A percentile compares a stretch with the other conserved stretches of the same genome.
Evolutionary conservation across 1,140 invertebrate genomes (phyloP).

Genomic region (Calycopis cecrops): DNA sequence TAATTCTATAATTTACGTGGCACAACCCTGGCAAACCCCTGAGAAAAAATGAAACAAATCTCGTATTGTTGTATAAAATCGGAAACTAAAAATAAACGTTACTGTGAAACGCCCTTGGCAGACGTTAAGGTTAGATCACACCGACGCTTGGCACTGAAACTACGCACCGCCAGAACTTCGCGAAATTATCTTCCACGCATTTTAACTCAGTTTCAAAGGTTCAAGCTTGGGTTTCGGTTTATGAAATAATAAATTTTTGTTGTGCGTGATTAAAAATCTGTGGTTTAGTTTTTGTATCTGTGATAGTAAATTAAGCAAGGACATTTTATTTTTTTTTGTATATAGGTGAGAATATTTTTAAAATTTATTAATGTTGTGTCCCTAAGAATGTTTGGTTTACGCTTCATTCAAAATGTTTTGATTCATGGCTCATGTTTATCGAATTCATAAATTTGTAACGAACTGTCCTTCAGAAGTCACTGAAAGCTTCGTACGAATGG

Average conservation of each 20-base stretch:
- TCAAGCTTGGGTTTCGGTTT: neutral
- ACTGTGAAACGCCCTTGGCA: conserved; percentile 34
- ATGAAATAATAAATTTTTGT: too few species aligned
- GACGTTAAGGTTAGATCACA: conserved; percentile 24
- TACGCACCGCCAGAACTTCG: conserved; percentile 17
- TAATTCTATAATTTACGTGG: too few species aligned
- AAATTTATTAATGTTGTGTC: too few species aligned
- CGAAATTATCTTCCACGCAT: conserved; percentile 5
- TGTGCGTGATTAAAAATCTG: too few species aligned
- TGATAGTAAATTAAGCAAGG: neutral
- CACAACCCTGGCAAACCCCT: neutral
- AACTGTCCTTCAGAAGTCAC: too few species aligned
- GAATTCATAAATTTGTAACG: too few species aligned
- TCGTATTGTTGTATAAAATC: conserved; percentile 19
- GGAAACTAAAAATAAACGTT: conserved; percentile 31
- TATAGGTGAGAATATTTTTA: too few species aligned
- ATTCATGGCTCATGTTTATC: too few species aligned
- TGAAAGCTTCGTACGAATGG: too few species aligned
- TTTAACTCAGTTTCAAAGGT: neutral
- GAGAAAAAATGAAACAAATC: conserved; percentile 21
- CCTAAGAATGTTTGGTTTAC: too few species aligned
- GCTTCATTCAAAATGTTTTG: too few species aligned
- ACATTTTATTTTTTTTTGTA: too few species aligned
- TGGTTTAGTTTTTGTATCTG: neutral
- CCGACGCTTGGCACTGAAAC: conserved; percentile 20